phyloP scores from a whole-genome alignment of 1,140 invertebrate species.

The Zaprionus inermis region DNA sequence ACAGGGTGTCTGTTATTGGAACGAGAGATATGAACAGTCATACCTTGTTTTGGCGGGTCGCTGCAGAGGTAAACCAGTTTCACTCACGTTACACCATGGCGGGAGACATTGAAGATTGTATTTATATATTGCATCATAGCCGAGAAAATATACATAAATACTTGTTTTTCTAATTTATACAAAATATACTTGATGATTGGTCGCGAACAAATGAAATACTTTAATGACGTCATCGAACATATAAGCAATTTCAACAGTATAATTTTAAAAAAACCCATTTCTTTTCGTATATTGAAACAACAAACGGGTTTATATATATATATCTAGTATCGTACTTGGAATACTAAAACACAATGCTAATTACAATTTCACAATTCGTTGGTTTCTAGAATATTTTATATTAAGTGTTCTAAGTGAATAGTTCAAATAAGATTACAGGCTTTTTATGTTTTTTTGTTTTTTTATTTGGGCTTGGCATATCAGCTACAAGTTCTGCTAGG shows the following conservation, averaged over 20 bases:
- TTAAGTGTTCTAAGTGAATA: too few relatives aligned
- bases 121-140: not conserved
- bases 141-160: not conserved
- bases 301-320: not conserved
- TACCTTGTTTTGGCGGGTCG: constrained; percentile 1
- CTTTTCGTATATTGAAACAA: not conserved
- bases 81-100: not conserved
- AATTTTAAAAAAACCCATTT: not conserved
- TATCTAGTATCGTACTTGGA: not conserved
- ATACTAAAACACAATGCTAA: not conserved
- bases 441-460: not conserved
- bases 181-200: not conserved
- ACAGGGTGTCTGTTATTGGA: constrained; percentile 6
- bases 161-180: not conserved
- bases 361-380: not conserved
- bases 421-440: not conserved
- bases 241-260: not conserved
- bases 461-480: not conserved
- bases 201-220: not conserved
- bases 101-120: not conserved
- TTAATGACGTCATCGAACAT: not conserved
- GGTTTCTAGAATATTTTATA: not conserved
- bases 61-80: not conserved
- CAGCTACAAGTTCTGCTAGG: not conserved
- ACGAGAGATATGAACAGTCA: not conserved